These are phyloP conservation scores for Porites lobata DNA, from an alignment of 92 coral and sea anemone genomes.

Conservation along the genomic window DNA sequence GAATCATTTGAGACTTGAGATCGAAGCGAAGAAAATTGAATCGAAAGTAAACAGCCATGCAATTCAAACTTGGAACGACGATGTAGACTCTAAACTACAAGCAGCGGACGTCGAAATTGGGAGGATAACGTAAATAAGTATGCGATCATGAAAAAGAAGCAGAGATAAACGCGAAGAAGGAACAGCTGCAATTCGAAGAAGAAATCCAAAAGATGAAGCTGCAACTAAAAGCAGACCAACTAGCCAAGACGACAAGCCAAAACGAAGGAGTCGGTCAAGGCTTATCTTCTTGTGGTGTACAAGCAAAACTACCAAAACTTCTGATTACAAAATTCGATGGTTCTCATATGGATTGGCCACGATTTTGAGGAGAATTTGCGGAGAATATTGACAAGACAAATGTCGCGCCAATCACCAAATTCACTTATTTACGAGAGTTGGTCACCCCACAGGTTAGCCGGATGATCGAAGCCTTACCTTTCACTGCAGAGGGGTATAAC, in stretches of 20 bases:
- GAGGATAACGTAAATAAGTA: neutral
- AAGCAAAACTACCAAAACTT: conserved; percentile 1
- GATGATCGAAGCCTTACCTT: conserved; percentile 33
- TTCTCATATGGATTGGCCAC: conserved; percentile 49
- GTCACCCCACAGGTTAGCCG: conserved; percentile 10
- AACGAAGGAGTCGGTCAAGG: neutral
- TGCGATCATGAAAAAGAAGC: neutral
- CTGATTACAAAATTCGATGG: neutral
- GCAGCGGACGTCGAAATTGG: conserved; percentile 7
- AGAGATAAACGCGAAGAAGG: neutral
- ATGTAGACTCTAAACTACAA: neutral
- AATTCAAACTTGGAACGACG: conserved; percentile 5
- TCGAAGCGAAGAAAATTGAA: neutral
- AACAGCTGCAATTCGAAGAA: neutral
- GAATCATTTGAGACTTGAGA: too few species aligned
- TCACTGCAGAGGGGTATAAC: neutral
- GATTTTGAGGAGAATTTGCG: conserved; percentile 60
- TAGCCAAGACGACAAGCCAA: neutral
- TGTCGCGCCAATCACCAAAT: conserved; percentile 20
- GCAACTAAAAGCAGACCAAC: neutral
- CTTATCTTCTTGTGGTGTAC: neutral
- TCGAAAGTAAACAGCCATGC: neutral
- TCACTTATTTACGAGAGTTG: conserved; percentile 41
- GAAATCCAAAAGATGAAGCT: neutral
- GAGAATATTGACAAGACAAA: conserved; percentile 40